Evolutionary conservation across 2,888 invertebrate species (phyloP).

Genomic region (Drosophila formosana): DNA sequence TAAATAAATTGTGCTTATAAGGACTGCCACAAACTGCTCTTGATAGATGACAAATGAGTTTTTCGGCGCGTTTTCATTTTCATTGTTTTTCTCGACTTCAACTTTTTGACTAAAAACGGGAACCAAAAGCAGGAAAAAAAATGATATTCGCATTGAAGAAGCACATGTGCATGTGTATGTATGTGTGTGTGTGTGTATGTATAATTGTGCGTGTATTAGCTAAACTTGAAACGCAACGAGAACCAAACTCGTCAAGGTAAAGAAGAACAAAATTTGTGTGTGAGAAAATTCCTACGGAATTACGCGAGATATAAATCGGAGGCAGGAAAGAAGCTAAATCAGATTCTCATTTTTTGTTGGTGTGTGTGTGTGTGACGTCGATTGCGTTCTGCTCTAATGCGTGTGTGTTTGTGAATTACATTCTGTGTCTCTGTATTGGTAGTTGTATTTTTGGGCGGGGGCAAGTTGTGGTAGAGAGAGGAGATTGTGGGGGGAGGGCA

Average conservation of each 20-base stretch:
- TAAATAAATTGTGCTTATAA: conserved; percentile 64
- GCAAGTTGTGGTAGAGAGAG: conserved; percentile 39
- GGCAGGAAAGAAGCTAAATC: conserved; percentile 46
- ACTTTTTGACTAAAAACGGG: conserved; percentile 16
- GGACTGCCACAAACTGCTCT: conserved; percentile 47
- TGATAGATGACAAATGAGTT: conserved; percentile 33
- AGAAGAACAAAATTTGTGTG: conserved; percentile 53
- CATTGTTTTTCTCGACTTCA: background rate
- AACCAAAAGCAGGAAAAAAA: conserved; percentile 10
- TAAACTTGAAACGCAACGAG: conserved; percentile 72
- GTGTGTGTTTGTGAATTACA: conserved; percentile 33
- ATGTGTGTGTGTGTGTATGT: conserved; percentile 26
- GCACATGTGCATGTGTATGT: conserved; percentile 50
- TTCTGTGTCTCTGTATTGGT: conserved; percentile 32
- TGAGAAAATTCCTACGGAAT: conserved; percentile 73
- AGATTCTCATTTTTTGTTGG: conserved; percentile 36
- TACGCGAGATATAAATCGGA: conserved; percentile 65
- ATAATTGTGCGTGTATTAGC: conserved; percentile 42
- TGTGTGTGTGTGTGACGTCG: conserved; percentile 1
- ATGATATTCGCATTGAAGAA: conserved; percentile 41
- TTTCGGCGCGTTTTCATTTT: conserved; percentile 18
- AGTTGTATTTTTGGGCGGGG: conserved; percentile 55
- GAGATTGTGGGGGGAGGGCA: conserved; percentile 8
- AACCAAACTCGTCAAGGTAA: conserved; percentile 73
- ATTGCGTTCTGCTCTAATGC: conserved; percentile 6